phyloP scores from a whole-genome alignment of 2,888 invertebrate species.

The Catocala fraxini region DNA sequence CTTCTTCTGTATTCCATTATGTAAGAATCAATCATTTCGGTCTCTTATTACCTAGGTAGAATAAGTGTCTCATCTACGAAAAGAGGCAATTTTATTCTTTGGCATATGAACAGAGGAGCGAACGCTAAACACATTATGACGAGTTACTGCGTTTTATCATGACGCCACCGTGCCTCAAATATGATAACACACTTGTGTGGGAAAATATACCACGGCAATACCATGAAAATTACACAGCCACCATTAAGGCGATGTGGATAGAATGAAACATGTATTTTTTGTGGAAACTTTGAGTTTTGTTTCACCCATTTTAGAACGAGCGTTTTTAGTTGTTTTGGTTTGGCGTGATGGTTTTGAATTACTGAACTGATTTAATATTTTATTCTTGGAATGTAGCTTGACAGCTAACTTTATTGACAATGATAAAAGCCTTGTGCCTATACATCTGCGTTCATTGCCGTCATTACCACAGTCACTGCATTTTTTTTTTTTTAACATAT shows the following conservation, averaged over 20 bases:
- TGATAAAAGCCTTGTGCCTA: too few relatives aligned
- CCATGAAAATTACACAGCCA: constrained; percentile 59
- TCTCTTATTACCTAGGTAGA: neutral
- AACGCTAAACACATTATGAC: constrained; percentile 79
- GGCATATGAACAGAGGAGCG: constrained; percentile 52
- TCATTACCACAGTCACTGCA: too few relatives aligned
- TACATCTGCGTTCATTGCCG: too few relatives aligned
- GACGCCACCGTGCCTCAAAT: constrained; percentile 57
- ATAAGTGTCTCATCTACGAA: constrained; percentile 14
- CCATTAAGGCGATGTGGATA: constrained; percentile 61
- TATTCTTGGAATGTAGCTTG: too few relatives aligned
- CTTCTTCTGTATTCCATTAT: too few relatives aligned
- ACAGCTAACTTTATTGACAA: too few relatives aligned
- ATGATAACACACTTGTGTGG: constrained; percentile 59
- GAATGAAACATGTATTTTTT: constrained; percentile 53
- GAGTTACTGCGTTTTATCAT: constrained; percentile 68
- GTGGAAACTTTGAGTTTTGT: constrained; percentile 34
- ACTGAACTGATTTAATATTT: neutral
- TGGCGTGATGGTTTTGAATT: neutral
- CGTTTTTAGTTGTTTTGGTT: constrained; percentile 18
- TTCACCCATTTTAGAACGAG: constrained; percentile 25
- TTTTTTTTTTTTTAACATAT: too few relatives aligned
- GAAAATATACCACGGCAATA: constrained; percentile 61
- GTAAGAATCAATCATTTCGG: too few relatives aligned
- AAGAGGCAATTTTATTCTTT: constrained; percentile 59